Conservation (phyloP, 2,797 vertebrate species). For the Lateolabrax maculatus region DNA sequence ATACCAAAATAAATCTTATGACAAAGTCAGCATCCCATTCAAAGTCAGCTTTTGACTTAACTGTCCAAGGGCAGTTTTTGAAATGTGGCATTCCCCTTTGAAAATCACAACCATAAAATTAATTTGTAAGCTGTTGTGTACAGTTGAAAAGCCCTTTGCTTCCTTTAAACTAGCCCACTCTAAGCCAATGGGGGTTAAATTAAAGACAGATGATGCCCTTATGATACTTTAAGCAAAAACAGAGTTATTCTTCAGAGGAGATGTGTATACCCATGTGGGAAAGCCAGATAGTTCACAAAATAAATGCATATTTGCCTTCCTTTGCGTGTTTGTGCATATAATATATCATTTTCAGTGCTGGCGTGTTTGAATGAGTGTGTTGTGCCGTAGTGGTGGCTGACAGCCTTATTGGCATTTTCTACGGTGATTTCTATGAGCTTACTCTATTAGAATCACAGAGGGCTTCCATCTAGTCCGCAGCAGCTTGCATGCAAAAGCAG, state of each 20-base stretch:
- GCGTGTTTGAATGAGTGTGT: conserved; percentile 57
- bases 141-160: conserved; percentile 49
- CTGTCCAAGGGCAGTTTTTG: conserved; percentile 53
- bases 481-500: conserved; percentile 81
- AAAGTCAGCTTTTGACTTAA: conserved; percentile 53
- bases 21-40: conserved; percentile 45
- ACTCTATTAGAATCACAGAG: conserved; percentile 84
- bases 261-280: conserved; percentile 30
- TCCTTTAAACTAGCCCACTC: conserved; percentile 54
- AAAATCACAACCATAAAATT: conserved; percentile 67
- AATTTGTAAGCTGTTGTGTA: conserved; percentile 58
- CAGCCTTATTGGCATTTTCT: conserved; percentile 84
- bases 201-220: conserved; percentile 62
- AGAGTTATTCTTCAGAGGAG: conserved; percentile 57
- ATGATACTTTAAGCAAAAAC: conserved; percentile 57
- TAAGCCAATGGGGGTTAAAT: conserved; percentile 62
- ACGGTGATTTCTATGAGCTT: conserved; percentile 84
- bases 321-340: conserved; percentile 40
- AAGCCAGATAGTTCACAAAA: conserved; percentile 43
- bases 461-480: conserved; percentile 78
- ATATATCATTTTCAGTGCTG: conserved; percentile 54
- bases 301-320: conserved; percentile 59
- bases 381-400: conserved; percentile 62
- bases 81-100: conserved; percentile 50
- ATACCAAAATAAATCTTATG: conserved; percentile 20